A percentile compares a stretch with the other conserved stretches of the same genome.
Evolutionary conservation across 2,888 invertebrate genomes (phyloP).

Genomic region (Vannuccia rotundouncinata): DNA sequence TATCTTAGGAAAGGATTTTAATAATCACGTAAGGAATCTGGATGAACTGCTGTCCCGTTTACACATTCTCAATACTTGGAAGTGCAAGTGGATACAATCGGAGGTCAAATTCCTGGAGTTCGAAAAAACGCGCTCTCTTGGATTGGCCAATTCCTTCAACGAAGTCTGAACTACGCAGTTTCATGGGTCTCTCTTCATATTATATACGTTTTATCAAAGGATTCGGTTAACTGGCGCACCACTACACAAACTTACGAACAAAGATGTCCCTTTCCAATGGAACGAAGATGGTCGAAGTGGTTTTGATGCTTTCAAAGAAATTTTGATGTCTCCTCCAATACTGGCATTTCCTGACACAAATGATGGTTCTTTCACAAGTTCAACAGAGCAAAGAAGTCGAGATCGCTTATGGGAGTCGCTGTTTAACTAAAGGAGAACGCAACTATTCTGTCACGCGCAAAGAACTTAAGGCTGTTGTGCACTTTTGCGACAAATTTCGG

Average conservation of each 20-base stretch:
- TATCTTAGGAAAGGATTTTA: constrained; percentile 5
- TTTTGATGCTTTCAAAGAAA: background rate
- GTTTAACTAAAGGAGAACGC: background rate
- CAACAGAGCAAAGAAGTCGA: background rate
- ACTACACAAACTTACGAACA: background rate
- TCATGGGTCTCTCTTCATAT: constrained; percentile 18
- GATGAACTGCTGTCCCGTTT: constrained; percentile 17
- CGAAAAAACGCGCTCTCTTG: background rate
- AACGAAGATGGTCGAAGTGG: background rate
- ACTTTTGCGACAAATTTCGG: constrained; percentile 53
- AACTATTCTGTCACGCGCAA: constrained; percentile 40
- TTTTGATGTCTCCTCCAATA: background rate
- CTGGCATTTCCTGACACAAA: background rate
- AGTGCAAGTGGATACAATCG: constrained; percentile 40
- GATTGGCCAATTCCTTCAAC: constrained; percentile 27
- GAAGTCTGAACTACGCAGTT: constrained; percentile 20
- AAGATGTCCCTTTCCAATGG: background rate
- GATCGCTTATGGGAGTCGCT: constrained; percentile 7
- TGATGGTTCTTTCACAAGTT: constrained; percentile 8
- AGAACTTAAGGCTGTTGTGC: constrained; percentile 46
- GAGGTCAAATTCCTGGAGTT: constrained; percentile 27
- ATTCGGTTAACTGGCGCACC: constrained; percentile 30
- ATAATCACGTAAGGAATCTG: constrained; percentile 10
- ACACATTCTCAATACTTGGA: constrained; percentile 31
- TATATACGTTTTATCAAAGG: constrained; percentile 35